Base-by-base conservation (phyloP, 2,797 vertebrate species). In the Macrochelys suwanniensis region DNA sequence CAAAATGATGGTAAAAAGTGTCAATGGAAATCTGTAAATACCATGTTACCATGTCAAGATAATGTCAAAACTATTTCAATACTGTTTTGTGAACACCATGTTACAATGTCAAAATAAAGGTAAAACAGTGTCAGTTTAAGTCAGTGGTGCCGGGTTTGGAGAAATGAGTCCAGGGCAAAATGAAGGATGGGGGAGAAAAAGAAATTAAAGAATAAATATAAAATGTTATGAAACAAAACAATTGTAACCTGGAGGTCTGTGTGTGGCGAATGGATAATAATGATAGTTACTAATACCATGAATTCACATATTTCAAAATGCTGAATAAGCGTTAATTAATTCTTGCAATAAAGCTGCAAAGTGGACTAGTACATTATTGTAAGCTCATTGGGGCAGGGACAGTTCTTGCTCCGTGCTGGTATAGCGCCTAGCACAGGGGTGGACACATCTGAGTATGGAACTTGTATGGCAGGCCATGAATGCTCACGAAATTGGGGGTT, bases 51-150 rank as follows among this genome's bases (percentile, higher is more conserved):
- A 3, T 82, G 92, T 92, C 82, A 82, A 90, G 85, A 85, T 89
- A 94, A 97, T 82, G 93, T 59, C 96, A 94, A 83, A 89, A 84
- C 74, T 57, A 71, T 87, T 94, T 89, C 81, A 51, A 80, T 21
- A 45, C 76, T 84, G 57, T 79, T 95, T 94, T 71, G 80, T 89
- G 93, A 96, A 96, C 82, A 76, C 23, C 28, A 26, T 28, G 31
- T 51, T 91, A 76, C 94, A 78, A 88, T 93, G 93, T 82, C 82
- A 93, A 95, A 94, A 90, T 26, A 91, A 80, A 95, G 93, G 80
- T 85, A 82, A 51, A 33, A 74, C 78, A 7, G 26, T 51, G 65
- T 61, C 82, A 80, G 78, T 88, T 96, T 17, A 11, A 37, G 82
- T 82, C 91, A 90, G 85, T 4, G 51, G 92, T 56, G 82, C 76